Evolutionary conservation across 2,797 vertebrate genomes (phyloP), one percentile per base, ranked within the genome.

Genomic region (Percopsis omiscomaycus): DNA sequence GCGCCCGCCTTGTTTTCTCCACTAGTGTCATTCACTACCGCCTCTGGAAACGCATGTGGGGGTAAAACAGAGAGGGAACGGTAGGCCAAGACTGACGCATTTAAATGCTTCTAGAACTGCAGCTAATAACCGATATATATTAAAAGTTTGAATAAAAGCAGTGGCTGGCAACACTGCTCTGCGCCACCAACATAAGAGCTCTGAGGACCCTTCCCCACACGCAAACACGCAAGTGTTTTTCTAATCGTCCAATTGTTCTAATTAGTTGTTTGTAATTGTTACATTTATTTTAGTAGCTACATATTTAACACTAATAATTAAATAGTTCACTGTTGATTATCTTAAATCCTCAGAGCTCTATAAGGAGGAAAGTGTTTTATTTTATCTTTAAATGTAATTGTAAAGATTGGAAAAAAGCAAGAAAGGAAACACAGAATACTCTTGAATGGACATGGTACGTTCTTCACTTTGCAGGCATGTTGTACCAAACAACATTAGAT

Each of bases 21-120:
- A 51, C 94, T 97, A 44, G 95, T 89, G 74, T 99, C 97, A 61
- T 96, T 99, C 86, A 98, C 94, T 16, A 98, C 96, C 0, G 96
- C 93, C 86, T 99, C 98, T 99, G 89, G 30, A 85, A 78, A 63
- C 71, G 70, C 30, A 52, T 0, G 29, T 0, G 0, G 6, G 4
- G 64, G 16, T 61, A 54, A 45, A 3, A 50, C 37, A 50, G 0
- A 0, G 62, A 68, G 32, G 32, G 4, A 37, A 37, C 4, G 32
- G 32, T 37, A 37, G 32, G 32, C 32, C 32, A 4, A 37, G 4
- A 2, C 6, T 5, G 1, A 37, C 32, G 6, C 32, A 37, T 37
- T 5, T 5, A 37, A 37, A 37, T 5, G 32, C 32, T 37, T 22
- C 22, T 6, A 37, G 32, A 37, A 37, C 5, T 37, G 32, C 32